Percentiles rank a stretch among this genome's conserved stretches.
These are phyloP conservation scores for Laterallus jamaicensis DNA, from an alignment of 2,113 vertebrate genomes.

Conservation along the genomic window DNA sequence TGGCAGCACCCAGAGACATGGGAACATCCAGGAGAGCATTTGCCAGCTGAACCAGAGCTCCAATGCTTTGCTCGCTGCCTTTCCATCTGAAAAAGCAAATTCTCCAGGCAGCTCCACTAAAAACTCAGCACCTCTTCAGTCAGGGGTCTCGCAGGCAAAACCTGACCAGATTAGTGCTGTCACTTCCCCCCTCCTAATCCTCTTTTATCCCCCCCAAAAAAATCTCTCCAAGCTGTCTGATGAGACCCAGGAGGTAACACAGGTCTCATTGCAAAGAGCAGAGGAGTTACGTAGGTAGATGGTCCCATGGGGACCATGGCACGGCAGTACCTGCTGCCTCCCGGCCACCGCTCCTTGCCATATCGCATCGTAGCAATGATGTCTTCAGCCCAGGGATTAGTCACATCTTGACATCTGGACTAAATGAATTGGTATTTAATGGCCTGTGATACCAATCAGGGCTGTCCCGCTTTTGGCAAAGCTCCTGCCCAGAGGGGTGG, in stretches of 20 bases:
- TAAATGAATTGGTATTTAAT: not conserved
- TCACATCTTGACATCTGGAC: not conserved
- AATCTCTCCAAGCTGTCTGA: not conserved
- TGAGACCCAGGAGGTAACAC: not conserved
- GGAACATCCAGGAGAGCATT: not conserved
- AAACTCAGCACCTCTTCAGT: not conserved
- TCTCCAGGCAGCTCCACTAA: not conserved
- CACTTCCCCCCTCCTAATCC: not conserved
- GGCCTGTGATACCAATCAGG: not conserved
- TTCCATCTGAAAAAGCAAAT: not conserved
- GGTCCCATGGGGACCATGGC: not conserved
- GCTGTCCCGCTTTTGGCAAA: not conserved
- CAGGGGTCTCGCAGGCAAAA: not conserved
- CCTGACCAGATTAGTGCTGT: not conserved
- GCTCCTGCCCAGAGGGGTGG: not conserved
- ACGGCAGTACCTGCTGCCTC: not conserved
- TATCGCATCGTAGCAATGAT: rapidly evolving
- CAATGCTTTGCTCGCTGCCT: rapidly evolving
- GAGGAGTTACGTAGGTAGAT: not conserved
- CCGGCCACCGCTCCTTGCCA: not conserved
- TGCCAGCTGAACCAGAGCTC: not conserved
- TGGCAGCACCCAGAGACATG: not conserved
- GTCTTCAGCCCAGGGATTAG: not conserved
- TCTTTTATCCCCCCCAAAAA: not conserved
- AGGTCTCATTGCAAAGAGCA: not conserved